Percentiles rank a stretch among this genome's conserved stretches.
Evolutionary conservation across 2,113 vertebrate genomes (phyloP).

Genomic region (Paramisgurnus dabryanus): DNA sequence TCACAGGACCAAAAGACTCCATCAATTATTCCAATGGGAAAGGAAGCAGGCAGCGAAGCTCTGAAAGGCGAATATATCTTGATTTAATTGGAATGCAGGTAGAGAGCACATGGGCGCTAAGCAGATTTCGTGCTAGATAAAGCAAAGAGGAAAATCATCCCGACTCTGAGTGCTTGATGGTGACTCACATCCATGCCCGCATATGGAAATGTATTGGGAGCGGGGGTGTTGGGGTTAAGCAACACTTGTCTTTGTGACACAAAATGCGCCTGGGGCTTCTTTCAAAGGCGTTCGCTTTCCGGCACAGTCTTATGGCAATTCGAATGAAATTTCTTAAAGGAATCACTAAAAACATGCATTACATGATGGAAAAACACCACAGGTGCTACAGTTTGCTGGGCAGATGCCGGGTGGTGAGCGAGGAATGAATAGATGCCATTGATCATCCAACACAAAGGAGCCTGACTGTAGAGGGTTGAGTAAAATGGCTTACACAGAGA

Average conservation of each 20-base stretch:
- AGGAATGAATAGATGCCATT: slow-evolving; percentile 41
- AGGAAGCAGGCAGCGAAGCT: slow-evolving; percentile 45
- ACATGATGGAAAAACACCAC: slow-evolving; percentile 23
- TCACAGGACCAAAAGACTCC: slow-evolving; percentile 74
- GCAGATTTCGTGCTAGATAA: slow-evolving; percentile 69
- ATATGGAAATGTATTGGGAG: slow-evolving; percentile 19
- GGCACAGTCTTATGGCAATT: not conserved
- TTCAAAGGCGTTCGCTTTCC: not conserved
- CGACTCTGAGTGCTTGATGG: not conserved
- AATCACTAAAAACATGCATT: slow-evolving; percentile 33
- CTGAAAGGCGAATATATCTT: slow-evolving; percentile 82
- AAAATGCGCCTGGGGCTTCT: slow-evolving; percentile 2
- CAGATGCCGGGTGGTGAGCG: slow-evolving; percentile 20
- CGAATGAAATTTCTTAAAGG: slow-evolving; percentile 14
- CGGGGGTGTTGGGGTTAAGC: slow-evolving; percentile 24
- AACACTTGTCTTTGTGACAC: slow-evolving; percentile 40
- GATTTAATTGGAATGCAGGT: slow-evolving; percentile 80
- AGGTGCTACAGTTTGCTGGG: slow-evolving; percentile 54
- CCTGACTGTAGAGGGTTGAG: slow-evolving; percentile 24
- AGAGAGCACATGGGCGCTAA: slow-evolving; percentile 64
- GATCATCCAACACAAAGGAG: slow-evolving; percentile 36
- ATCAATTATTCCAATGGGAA: slow-evolving; percentile 79
- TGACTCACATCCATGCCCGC: slow-evolving; percentile 23
- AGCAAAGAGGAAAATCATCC: slow-evolving; percentile 51
- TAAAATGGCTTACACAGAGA: slow-evolving; percentile 60